These are phyloP conservation scores for Sinohyriopsis cumingii DNA, from an alignment of 2,888 invertebrate species.

Conservation along the genomic window DNA sequence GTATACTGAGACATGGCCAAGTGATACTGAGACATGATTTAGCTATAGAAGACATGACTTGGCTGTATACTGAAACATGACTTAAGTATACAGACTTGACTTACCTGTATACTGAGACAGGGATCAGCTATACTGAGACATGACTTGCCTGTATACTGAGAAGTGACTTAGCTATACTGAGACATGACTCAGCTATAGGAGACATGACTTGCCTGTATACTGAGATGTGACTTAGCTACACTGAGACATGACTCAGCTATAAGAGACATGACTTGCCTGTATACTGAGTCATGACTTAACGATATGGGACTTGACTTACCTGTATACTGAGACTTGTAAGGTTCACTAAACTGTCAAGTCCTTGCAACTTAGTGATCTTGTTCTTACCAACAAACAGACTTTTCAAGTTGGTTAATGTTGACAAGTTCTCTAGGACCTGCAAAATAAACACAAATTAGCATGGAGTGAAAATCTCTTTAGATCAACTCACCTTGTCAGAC, in stretches of 20 bases:
- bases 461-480: neutral
- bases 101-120: neutral
- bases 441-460: slow-evolving; percentile 16
- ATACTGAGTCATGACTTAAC: no score
- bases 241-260: slow-evolving; percentile 75
- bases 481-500: neutral
- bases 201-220: slow-evolving; percentile 3
- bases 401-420: slow-evolving; percentile 82
- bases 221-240: slow-evolving; percentile 78
- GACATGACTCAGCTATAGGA: slow-evolving; percentile 78
- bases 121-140: slow-evolving; percentile 80
- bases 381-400: slow-evolving; percentile 94
- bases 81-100: no score
- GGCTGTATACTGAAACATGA: no score
- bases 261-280: slow-evolving; percentile 77
- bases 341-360: slow-evolving; percentile 82
- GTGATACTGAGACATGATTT: no score
- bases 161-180: no score
- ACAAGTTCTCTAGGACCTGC: slow-evolving; percentile 89
- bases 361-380: slow-evolving; percentile 90
- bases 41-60: no score
- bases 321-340: slow-evolving; percentile 90
- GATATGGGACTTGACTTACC: slow-evolving; percentile 60
- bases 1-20: no score
- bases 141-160: slow-evolving; percentile 1